Base-by-base conservation (phyloP, 1,140 invertebrate genomes). In the Drosophila lacertosa region DNA sequence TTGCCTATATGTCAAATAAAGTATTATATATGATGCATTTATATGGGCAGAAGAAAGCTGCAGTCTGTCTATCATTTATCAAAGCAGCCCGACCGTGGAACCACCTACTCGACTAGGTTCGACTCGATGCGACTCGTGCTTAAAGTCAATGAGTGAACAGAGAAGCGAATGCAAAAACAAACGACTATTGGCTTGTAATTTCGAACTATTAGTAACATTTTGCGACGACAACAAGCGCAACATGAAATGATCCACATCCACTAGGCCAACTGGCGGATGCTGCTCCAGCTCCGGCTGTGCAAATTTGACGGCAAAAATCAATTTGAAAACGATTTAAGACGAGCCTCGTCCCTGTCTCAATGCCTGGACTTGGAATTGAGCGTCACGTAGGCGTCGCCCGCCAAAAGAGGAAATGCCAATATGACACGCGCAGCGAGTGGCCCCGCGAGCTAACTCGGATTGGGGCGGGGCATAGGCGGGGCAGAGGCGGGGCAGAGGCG, bases 251-350 rank as follows among this genome's bases (percentile, higher is more conserved):
- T 64, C 59, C 42, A 69, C 66, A 63, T 53, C 65, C 47, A 58
- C 42, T 37, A 58, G 15, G 1, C 15, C 11, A 29, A 29, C 39
- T 32, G 58, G 54, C 32, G 32, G 37, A 53, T 54, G 51, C 18
- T 22, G 59, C 60, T 16, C 48, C 48, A 22, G 59, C 59, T 62
- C 77, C 68, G 62, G 65, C 73, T 86, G 82, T 82, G 82, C 82
- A 88, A 88, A 88, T 88, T 88, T 88, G 82, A 88, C 82, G 77
- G 66, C 81, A 64, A 78, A 88, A 88, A 88, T 88, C 82, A 88
- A 88, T 88, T 88, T 88, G 82, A 68, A 88, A 88, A 88, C 83
- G 77, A 88, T 88, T 88, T 88, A 64, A 65, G 82, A 73, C 73
- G 47, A 68, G 73, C 20, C 35, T 29, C 20, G 26, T 45, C 18